Percentiles rank a stretch among this genome's conserved stretches.
These are phyloP conservation scores for Acrocephalus kingi DNA, from an alignment of 2,113 vertebrate genomes.

Conservation along the genomic window DNA sequence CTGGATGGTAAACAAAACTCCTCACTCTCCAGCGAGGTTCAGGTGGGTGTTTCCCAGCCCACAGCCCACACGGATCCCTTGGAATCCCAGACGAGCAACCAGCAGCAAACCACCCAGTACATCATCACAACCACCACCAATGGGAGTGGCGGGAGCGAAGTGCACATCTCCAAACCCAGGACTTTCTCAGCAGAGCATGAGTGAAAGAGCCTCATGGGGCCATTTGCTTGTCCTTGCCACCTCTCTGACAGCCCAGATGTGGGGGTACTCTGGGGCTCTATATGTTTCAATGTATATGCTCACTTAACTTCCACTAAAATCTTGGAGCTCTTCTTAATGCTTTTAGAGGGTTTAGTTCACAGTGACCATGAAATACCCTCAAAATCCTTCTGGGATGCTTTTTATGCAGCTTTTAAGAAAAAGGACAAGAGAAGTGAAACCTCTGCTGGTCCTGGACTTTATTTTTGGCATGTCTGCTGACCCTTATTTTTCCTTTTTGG, in stretches of 20 bases:
- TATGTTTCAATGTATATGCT: slow-evolving; percentile 21
- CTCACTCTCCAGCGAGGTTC: slow-evolving; percentile 65
- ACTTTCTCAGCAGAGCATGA: background rate
- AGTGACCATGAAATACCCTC: background rate
- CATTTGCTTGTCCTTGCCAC: background rate
- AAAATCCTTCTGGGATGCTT: slow-evolving; percentile 2
- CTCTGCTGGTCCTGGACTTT: slow-evolving; percentile 52
- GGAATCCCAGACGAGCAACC: slow-evolving; percentile 77
- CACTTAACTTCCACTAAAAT: slow-evolving; percentile 23
- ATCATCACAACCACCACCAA: slow-evolving; percentile 94
- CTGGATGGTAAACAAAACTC: slow-evolving; percentile 85
- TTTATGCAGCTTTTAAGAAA: slow-evolving; percentile 58
- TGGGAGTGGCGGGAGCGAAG: slow-evolving; percentile 80
- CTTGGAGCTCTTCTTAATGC: slow-evolving; percentile 32
- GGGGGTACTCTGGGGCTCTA: background rate
- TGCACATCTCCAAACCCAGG: slow-evolving; percentile 91
- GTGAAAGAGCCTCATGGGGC: background rate
- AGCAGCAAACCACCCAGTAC: slow-evolving; percentile 88
- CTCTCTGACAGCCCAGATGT: background rate
- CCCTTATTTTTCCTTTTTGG: slow-evolving; percentile 61
- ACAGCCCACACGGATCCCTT: slow-evolving; percentile 77
- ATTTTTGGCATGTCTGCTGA: slow-evolving; percentile 51
- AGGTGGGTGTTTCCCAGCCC: slow-evolving; percentile 69
- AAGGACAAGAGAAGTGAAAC: slow-evolving; percentile 28
- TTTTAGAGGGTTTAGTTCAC: slow-evolving; percentile 29